A percentile compares a stretch with the other conserved stretches of the same genome.
Conservation (phyloP, 35 echinoderm and acorn worm genomes). For the Heliocidaris erythrogramma region DNA sequence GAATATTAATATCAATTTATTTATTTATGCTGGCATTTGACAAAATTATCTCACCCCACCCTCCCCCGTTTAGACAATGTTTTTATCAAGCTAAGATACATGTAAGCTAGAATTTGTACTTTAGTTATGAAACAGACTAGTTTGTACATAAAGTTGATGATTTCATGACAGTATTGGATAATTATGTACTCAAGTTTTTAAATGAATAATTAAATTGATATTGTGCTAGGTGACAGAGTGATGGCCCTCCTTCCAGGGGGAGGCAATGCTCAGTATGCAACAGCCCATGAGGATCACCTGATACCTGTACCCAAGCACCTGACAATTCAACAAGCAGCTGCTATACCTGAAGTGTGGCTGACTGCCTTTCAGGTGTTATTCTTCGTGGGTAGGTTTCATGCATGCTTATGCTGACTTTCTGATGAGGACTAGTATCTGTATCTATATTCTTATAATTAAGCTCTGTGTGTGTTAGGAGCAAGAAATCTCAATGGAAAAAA, state of each 20-base stretch:
- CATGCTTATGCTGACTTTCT: background rate
- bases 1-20: too few species aligned
- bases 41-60: background rate
- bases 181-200: background rate
- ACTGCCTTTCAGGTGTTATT: constrained; percentile 83
- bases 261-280: constrained; percentile 85
- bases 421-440: background rate
- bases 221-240: constrained; percentile 73
- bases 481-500: too few species aligned
- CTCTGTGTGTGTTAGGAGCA: background rate
- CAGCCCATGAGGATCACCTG: constrained; percentile 88
- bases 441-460: background rate
- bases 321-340: constrained; percentile 71
- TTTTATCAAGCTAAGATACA: background rate
- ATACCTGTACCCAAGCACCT: constrained; percentile 80
- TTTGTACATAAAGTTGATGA: background rate
- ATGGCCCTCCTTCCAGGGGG: constrained; percentile 75
- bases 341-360: constrained; percentile 91
- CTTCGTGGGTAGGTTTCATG: constrained; percentile 62
- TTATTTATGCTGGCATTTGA: too few species aligned
- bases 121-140: background rate
- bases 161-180: background rate
- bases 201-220: background rate
- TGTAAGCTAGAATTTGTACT: too few species aligned
- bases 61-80: background rate